Evolutionary conservation across 2,797 vertebrate genomes (phyloP).

Genomic region (Scarus forsteni): DNA sequence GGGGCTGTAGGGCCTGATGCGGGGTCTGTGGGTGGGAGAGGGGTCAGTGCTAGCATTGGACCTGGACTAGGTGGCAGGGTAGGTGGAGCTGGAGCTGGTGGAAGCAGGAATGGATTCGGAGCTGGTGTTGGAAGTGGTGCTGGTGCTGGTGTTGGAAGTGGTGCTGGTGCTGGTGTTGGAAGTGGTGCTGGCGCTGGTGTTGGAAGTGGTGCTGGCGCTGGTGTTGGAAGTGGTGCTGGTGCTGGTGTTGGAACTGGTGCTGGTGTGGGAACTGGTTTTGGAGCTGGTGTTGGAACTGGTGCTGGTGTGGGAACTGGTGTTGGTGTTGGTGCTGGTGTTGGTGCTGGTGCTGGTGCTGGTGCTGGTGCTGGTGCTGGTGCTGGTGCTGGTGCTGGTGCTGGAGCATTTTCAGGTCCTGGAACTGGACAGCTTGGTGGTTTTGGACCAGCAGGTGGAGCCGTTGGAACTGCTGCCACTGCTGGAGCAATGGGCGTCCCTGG

Average conservation of each 20-base stretch:
- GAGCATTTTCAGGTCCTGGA: slow-evolving; percentile 51
- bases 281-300: slow-evolving; percentile 11
- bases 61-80: slow-evolving; percentile 28
- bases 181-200: slow-evolving; percentile 8
- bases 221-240: no score
- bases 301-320: slow-evolving; percentile 38
- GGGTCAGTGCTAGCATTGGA: neutral
- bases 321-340: neutral
- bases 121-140: slow-evolving; percentile 52
- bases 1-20: slow-evolving; percentile 4
- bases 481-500: slow-evolving; percentile 80
- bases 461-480: slow-evolving; percentile 80
- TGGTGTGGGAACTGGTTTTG: slow-evolving; percentile 35
- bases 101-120: slow-evolving; percentile 27
- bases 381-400: slow-evolving; percentile 34
- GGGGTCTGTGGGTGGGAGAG: neutral
- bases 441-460: slow-evolving; percentile 70
- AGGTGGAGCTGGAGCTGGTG: slow-evolving; percentile 29
- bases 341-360: no score
- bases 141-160: slow-evolving; percentile 40
- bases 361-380: no score
- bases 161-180: slow-evolving; percentile 47
- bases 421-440: slow-evolving; percentile 16
- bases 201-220: no score
- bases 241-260: no score